Conservation (phyloP, 2,888 invertebrate species). For the Sphinx pinastri region DNA sequence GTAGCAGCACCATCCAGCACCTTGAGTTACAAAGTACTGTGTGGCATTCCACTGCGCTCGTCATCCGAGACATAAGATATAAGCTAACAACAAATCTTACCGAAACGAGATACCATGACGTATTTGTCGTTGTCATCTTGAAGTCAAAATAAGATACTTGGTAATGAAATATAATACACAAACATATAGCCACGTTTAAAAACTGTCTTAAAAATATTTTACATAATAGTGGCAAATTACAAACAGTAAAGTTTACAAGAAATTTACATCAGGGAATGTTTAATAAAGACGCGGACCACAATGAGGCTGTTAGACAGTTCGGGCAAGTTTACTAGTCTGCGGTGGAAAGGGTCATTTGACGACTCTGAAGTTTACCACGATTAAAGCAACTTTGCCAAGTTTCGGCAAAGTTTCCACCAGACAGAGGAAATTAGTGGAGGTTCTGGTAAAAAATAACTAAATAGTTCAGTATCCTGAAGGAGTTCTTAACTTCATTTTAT, state of each 20-base stretch:
- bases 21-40: no score
- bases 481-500: not conserved
- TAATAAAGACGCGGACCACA: constrained; percentile 25
- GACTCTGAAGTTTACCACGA: constrained; percentile 5
- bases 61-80: no score
- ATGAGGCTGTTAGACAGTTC: constrained; percentile 32
- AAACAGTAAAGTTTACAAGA: not conserved
- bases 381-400: constrained; percentile 12
- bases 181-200: no score
- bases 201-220: not conserved
- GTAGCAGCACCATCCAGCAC: no score
- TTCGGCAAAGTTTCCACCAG: not conserved
- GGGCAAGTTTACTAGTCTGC: constrained; percentile 32
- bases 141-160: no score
- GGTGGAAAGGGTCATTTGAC: constrained; percentile 36
- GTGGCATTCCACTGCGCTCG: no score
- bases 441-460: not conserved
- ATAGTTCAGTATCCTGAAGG: not conserved
- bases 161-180: no score
- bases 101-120: no score
- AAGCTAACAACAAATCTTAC: no score
- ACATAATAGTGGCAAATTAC: not conserved
- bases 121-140: no score
- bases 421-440: constrained; percentile 7
- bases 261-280: constrained; percentile 7